Evolutionary conservation across 1,140 invertebrate genomes (phyloP).

Genomic region (Acyrthosiphon pisum): DNA sequence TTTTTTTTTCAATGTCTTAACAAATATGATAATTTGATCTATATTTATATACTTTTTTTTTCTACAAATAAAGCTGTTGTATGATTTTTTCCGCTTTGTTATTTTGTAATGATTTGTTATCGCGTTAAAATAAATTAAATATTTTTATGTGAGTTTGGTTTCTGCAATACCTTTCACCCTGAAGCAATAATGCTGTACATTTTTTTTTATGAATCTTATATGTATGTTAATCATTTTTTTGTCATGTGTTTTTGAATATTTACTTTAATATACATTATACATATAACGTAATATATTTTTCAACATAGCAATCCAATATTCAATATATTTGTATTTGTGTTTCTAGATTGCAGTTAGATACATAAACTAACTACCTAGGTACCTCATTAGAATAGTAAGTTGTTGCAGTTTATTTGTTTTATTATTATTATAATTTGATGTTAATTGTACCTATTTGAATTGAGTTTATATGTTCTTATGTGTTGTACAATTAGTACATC

Average conservation of each 20-base stretch:
- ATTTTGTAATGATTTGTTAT: conserved; percentile 48
- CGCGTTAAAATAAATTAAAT: conserved; percentile 33
- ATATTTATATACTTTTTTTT: neutral
- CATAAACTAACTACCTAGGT: neutral
- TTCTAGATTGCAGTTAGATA: neutral
- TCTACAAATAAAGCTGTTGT: neutral
- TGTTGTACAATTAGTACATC: conserved; percentile 39
- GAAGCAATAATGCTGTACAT: conserved; percentile 37
- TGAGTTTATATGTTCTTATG: neutral
- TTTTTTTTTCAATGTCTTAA: conserved; percentile 29
- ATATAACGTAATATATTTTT: neutral
- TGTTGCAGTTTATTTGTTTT: conserved; percentile 44
- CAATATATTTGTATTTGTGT: neutral
- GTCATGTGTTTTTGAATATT: neutral
- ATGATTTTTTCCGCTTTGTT: conserved; percentile 29
- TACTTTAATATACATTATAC: neutral
- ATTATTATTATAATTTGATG: conserved; percentile 32
- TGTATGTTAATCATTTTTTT: neutral
- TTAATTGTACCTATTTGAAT: conserved; percentile 32
- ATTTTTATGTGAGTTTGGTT: neutral
- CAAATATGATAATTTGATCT: neutral
- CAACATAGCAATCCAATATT: neutral
- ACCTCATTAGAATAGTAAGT: conserved; percentile 42
- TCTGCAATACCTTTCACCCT: neutral
- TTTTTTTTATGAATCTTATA: neutral